Evolutionary conservation across 1,140 invertebrate genomes (phyloP).

Genomic region (Oryctes rhinoceros): DNA sequence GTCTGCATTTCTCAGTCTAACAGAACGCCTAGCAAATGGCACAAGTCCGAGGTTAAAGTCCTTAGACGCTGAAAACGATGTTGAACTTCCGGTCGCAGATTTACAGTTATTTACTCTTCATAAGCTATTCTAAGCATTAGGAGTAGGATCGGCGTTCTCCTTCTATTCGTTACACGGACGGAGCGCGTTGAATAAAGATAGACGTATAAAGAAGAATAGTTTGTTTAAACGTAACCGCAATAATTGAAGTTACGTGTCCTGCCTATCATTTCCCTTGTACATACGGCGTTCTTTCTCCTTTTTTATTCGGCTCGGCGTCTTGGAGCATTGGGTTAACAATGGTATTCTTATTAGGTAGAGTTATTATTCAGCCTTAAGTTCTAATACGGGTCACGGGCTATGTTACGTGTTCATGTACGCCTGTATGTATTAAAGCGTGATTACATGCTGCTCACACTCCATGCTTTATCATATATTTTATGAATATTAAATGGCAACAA

Average conservation of each 20-base stretch:
- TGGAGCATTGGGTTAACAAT: constrained; percentile 46
- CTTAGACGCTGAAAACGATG: constrained; percentile 54
- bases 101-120: constrained; percentile 51
- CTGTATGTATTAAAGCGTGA: neutral
- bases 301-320: constrained; percentile 25
- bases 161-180: neutral
- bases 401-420: constrained; percentile 8
- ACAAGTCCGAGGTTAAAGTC: constrained; percentile 57
- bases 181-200: constrained; percentile 13
- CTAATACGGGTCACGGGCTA: constrained; percentile 40
- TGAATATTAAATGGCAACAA: constrained; percentile 22
- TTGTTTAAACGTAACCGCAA: constrained; percentile 40
- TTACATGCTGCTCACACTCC: constrained; percentile 15
- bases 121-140: constrained; percentile 42
- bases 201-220: constrained; percentile 35
- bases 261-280: constrained; percentile 41
- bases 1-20: constrained; percentile 42
- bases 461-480: constrained; percentile 22
- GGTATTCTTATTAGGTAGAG: constrained; percentile 41
- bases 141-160: neutral
- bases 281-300: constrained; percentile 39
- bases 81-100: constrained; percentile 57
- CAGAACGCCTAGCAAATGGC: constrained; percentile 48
- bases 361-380: constrained; percentile 42
- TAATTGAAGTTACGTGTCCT: constrained; percentile 43